Percentiles rank a stretch among this genome's conserved stretches.
These are phyloP conservation scores for pig (Sus scrofa) DNA, from an alignment of 2,113 vertebrate species.

Conservation along the genomic window T2T-Sscrofa CM000812.6:75206001-75206500, in stretches of 20 bases:
- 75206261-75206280: slow-evolving; percentile 4
- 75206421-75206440: slow-evolving; percentile 32
- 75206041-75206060: neutral
- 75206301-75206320: slow-evolving; percentile 17
- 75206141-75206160: neutral
- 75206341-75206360: neutral
- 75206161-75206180: slow-evolving; percentile 6
- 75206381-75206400: slow-evolving; percentile 30
- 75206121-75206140: slow-evolving; percentile 48
- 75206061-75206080: slow-evolving; percentile 34
- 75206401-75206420: slow-evolving; percentile 29
- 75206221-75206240: neutral
- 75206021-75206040: neutral
- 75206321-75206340: neutral
- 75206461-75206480: neutral
- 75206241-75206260: slow-evolving; percentile 12
- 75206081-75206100: slow-evolving; percentile 48
- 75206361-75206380: slow-evolving; percentile 31
- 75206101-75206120: slow-evolving; percentile 40
- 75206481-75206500: slow-evolving; percentile 19
- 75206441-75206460: neutral
- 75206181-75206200: slow-evolving; percentile 46
- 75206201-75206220: neutral
- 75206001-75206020: slow-evolving; percentile 48
- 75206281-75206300: slow-evolving; percentile 40